Evolutionary conservation across 2,888 invertebrate species (phyloP), one percentile per base, ranked within the genome.

Genomic region (Amphipyra berbera): DNA sequence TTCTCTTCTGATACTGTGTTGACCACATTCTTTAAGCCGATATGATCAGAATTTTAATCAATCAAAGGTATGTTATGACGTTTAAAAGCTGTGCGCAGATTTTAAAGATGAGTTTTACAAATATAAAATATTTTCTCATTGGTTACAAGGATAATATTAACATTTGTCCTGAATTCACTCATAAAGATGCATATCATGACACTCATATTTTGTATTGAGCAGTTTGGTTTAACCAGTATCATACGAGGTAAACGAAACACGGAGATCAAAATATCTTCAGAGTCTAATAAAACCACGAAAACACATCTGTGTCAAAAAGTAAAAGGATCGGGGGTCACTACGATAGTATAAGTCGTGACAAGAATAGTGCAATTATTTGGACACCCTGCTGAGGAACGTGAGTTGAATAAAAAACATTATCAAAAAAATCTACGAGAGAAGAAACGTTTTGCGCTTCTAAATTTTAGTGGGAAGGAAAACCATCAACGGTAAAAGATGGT

Each of bases 11-110:
- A 46, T 41, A 21, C 21, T 13, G 37, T 30, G 27, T 37, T 73
- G 53, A n/a, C 49, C 73, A 69, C 73, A 69, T 69, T 69, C 73
- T 69, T 69, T 60, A 9, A 3, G 5, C 4, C 2, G 9, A 21
- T 38, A 47, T 54, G 68, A 13, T 0, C 15, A n/a, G 69, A 73
- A 69, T 73, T 69, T 61, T 14, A 60, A 69, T 40, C 14, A 37
- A 33, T 21, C 13, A n/a, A 50, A 42, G 60, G 67, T 47, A 69
- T 61, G 60, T 49, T 52, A 66, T 68, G 73, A 68, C 67, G 60
- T 65, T 53, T 30, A 6, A n/a, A 21, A 42, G 37, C 33, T 54
- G 41, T 42, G 73, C 35, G 41, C 45, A 10, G 40, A 7, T 37
- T 27, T 59, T 40, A 2, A 59, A 73, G 50, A 73, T 50, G 13